These are phyloP conservation scores for Coregonus ussuriensis DNA, from an alignment of 2,797 vertebrate species.

Conservation along the genomic window DNA sequence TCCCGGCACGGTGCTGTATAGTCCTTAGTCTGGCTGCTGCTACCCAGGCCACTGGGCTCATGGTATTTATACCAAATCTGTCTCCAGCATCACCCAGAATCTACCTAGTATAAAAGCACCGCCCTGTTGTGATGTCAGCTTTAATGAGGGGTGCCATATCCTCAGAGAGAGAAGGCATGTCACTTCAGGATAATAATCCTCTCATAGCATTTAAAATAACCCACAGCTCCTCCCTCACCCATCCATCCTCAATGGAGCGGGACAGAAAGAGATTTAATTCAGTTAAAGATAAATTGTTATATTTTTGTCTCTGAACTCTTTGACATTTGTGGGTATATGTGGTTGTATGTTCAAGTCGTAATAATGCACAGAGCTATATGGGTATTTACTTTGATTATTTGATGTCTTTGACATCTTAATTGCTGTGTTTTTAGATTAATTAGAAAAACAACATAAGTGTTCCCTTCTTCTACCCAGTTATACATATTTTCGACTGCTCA, in stretches of 20 bases:
- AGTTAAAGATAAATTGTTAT: neutral
- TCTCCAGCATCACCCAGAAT: constrained; percentile 63
- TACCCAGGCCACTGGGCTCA: constrained; percentile 60
- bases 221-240: constrained; percentile 14
- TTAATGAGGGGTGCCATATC: constrained; percentile 87
- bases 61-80: constrained; percentile 84
- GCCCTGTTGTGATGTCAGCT: constrained; percentile 80
- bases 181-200: constrained; percentile 60
- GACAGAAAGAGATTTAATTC: constrained; percentile 7
- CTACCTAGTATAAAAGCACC: constrained; percentile 73
- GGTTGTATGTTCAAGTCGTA: neutral
- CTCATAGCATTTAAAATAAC: constrained; percentile 22
- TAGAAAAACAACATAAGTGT: constrained; percentile 8
- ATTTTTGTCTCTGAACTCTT: neutral
- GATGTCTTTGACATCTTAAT: constrained; percentile 4
- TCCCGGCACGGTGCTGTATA: constrained; percentile 61
- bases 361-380: neutral
- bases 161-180: constrained; percentile 60
- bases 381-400: too few species aligned
- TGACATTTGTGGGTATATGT: neutral
- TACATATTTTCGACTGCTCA: constrained; percentile 26
- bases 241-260: constrained; percentile 20
- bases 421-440: constrained; percentile 22
- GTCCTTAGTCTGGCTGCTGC: constrained; percentile 73
- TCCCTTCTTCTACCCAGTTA: constrained; percentile 16